phyloP scores from a whole-genome alignment of 2,113 vertebrate species.

The Dermatemys mawii region DNA sequence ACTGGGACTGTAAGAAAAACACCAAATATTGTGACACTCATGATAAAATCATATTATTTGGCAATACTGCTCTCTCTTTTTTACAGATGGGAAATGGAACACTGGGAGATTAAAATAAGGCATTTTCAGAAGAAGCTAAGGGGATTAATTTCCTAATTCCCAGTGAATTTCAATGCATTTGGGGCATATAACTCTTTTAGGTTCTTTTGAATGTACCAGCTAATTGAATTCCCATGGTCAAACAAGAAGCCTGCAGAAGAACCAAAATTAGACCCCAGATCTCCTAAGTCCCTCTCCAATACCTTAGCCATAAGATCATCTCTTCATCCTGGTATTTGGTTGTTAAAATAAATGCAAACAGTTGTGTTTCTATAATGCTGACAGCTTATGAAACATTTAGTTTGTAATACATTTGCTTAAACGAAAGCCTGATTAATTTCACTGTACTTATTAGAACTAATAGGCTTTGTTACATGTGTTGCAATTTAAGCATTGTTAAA shows the following conservation, averaged over 20 bases:
- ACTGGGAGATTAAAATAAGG: not conserved
- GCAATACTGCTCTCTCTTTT: not conserved
- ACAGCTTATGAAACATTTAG: conserved; percentile 74
- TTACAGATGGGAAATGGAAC: not conserved
- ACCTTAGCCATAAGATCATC: not conserved
- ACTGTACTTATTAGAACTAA: conserved; percentile 65
- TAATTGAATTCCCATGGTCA: not conserved
- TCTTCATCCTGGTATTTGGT: not conserved
- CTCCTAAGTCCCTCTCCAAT: not conserved
- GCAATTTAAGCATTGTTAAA: conserved; percentile 70
- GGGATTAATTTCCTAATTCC: not conserved
- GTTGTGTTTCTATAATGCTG: conserved; percentile 49
- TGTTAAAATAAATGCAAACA: conserved; percentile 37
- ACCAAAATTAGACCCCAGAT: not conserved
- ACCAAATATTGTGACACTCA: conserved; percentile 42
- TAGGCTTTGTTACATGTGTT: conserved; percentile 72
- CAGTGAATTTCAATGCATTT: not conserved
- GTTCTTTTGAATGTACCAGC: conserved; percentile 4
- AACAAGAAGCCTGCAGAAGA: not conserved
- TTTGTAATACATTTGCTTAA: conserved; percentile 73
- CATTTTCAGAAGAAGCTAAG: not conserved
- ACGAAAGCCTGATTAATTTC: conserved; percentile 75
- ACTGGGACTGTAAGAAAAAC: not conserved
- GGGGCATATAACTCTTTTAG: not conserved
- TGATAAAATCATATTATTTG: not conserved